Evolutionary conservation across 2,888 invertebrate species (phyloP).

Genomic region (Ferrisia virgata): DNA sequence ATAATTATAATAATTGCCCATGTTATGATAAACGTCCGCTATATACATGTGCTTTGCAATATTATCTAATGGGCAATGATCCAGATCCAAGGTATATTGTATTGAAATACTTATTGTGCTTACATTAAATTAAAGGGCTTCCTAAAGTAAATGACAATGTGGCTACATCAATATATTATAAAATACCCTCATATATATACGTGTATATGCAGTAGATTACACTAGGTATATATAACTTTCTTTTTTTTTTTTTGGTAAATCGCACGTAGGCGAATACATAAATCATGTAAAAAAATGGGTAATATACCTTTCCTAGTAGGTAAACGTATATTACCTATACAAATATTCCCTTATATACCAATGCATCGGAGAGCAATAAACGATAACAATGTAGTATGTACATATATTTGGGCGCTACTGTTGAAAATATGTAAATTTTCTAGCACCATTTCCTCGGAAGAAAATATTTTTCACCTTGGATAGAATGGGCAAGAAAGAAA

Average conservation of each 20-base stretch:
- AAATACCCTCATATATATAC: neutral
- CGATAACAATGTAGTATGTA: conserved; percentile 17
- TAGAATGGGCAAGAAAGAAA: neutral
- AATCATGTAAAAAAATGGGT: neutral
- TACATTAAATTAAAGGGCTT: neutral
- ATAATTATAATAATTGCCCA: neutral
- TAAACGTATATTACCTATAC: neutral
- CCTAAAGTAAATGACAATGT: no score
- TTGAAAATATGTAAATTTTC: conserved; percentile 15
- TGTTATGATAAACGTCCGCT: neutral
- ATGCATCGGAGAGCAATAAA: conserved; percentile 16
- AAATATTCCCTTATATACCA: neutral
- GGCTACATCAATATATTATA: neutral
- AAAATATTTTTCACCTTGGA: neutral
- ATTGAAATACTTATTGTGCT: neutral
- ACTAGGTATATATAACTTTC: no score
- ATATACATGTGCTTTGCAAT: neutral
- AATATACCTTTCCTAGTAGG: no score
- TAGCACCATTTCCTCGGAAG: neutral
- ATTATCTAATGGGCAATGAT: neutral
- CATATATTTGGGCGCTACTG: neutral
- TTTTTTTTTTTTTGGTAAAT: neutral
- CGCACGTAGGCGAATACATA: neutral
- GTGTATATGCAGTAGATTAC: no score
- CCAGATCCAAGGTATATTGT: neutral